Conservation (phyloP, 1,140 invertebrate genomes). For the Drosophila pseudoananassae region DNA sequence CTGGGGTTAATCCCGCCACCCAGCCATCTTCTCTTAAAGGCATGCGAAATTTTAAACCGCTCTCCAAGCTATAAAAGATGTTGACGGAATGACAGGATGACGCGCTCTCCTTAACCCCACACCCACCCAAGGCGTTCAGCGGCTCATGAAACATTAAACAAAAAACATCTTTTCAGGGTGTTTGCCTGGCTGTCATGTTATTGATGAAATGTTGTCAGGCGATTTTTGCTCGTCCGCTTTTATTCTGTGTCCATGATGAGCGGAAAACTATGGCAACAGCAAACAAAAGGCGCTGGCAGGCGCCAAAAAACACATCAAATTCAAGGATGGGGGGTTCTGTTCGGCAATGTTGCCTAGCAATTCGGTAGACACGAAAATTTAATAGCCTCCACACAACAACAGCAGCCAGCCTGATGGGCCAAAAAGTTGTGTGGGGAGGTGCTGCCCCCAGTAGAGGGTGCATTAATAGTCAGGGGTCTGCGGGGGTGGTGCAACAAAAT, state of each 20-base stretch:
- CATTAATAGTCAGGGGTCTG: constrained; percentile 20
- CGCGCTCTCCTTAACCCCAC: constrained; percentile 26
- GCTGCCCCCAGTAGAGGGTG: constrained; percentile 9
- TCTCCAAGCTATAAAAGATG: constrained; percentile 34
- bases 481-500: constrained; percentile 45
- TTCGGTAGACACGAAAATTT: constrained; percentile 67
- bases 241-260: constrained; percentile 49
- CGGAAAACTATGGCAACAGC: constrained; percentile 51
- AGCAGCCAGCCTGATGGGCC: constrained; percentile 42
- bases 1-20: constrained; percentile 33
- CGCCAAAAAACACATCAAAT: constrained; percentile 72
- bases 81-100: constrained; percentile 17
- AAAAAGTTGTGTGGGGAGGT: constrained; percentile 27
- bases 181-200: constrained; percentile 42
- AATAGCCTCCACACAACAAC: constrained; percentile 60
- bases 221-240: constrained; percentile 24
- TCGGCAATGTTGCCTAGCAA: constrained; percentile 24
- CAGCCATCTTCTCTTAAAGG: constrained; percentile 1
- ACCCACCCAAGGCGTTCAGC: constrained; percentile 32
- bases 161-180: constrained; percentile 17
- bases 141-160: constrained; percentile 65
- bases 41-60: constrained; percentile 33
- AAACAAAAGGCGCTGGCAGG: constrained; percentile 43
- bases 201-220: constrained; percentile 77
- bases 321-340: constrained; percentile 27